Conservation (phyloP, 2,113 vertebrate genomes). For the Eurystomus gularis region DNA sequence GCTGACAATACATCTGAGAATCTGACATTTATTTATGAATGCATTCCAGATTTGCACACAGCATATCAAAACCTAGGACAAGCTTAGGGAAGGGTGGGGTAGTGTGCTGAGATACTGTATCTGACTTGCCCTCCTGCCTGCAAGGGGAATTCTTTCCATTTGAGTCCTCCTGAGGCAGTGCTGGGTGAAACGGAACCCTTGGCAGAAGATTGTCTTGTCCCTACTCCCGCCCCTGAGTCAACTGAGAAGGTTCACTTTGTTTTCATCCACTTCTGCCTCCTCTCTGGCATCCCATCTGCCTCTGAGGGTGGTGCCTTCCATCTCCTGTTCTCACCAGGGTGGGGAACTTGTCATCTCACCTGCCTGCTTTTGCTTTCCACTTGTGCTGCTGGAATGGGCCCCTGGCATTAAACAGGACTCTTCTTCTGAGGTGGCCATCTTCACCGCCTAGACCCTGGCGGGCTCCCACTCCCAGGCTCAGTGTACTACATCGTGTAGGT, state of each 20-base stretch:
- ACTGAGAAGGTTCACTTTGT: not conserved
- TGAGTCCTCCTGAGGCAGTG: conserved; percentile 30
- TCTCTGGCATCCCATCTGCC: not conserved
- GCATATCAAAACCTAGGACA: not conserved
- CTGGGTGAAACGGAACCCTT: not conserved
- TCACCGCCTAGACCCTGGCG: accelerated
- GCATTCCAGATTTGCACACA: conserved; percentile 32
- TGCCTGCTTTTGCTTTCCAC: not conserved
- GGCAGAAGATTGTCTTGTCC: conserved; percentile 37
- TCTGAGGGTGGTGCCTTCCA: not conserved
- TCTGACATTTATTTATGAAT: conserved; percentile 46
- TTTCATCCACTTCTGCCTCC: not conserved
- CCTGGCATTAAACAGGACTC: not conserved
- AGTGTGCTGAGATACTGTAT: conserved; percentile 12
- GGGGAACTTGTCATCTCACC: not conserved
- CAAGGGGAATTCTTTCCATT: conserved; percentile 59
- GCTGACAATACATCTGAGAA: conserved; percentile 11
- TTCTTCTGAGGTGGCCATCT: not conserved
- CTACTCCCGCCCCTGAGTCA: not conserved
- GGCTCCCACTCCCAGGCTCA: not conserved
- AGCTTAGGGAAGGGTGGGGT: conserved; percentile 32
- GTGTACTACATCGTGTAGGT: accelerated
- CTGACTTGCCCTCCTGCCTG: conserved; percentile 40
- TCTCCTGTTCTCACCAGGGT: not conserved
- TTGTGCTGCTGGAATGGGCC: not conserved